Percentiles rank a stretch among this genome's conserved stretches.
Conservation (phyloP, 2,113 vertebrate species). For the Phalacrocorax brasilianus region DNA sequence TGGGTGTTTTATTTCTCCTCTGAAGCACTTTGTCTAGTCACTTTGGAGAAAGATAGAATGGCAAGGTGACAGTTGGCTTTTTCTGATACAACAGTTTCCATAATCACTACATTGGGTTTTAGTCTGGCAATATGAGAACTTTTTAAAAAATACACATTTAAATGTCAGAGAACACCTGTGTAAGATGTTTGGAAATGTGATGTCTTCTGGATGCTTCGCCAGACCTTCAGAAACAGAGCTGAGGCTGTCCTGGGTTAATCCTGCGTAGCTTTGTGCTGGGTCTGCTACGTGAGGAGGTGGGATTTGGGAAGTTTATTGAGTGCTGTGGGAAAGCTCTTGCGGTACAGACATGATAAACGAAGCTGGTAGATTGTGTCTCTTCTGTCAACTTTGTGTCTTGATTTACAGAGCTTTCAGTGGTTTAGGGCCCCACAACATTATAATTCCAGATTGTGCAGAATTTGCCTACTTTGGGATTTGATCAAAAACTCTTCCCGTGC, state of each 20-base stretch:
- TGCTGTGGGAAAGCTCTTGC: background rate
- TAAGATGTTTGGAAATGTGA: background rate
- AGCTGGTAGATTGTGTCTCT: background rate
- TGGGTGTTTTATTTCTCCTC: background rate
- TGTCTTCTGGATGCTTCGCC: background rate
- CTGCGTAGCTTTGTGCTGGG: background rate
- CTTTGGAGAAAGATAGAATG: background rate
- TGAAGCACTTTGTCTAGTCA: background rate
- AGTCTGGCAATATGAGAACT: background rate
- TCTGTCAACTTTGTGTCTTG: background rate
- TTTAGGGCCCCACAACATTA: background rate
- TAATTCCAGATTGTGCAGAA: background rate
- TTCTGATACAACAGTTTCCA: background rate
- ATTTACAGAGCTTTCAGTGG: background rate
- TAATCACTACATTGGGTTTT: background rate
- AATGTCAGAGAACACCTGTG: background rate
- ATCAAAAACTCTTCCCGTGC: background rate
- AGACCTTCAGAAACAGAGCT: background rate
- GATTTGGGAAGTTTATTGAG: background rate
- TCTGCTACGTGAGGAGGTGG: background rate
- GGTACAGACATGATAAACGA: background rate
- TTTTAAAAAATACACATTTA: background rate
- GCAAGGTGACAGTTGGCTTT: background rate
- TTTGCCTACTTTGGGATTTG: background rate
- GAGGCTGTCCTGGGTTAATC: background rate